Conservation (phyloP, 1,140 invertebrate genomes). For the Nomia melanderi region DNA sequence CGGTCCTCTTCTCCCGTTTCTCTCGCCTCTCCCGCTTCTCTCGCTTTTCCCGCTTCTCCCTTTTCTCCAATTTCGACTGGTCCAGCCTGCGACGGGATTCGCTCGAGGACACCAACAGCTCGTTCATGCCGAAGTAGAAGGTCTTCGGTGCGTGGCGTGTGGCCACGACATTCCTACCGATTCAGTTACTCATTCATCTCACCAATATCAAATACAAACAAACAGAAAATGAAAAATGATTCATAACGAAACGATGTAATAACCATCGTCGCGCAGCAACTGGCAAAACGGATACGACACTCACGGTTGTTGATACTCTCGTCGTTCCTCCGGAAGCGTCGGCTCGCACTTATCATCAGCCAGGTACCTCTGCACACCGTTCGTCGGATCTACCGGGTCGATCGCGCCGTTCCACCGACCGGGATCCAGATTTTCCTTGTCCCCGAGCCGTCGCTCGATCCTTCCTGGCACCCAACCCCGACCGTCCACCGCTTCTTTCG, state of each 20-base stretch:
- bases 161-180: constrained; percentile 45
- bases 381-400: not conserved
- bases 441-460: constrained; percentile 41
- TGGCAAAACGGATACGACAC: too few relatives aligned
- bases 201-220: too few relatives aligned
- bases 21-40: too few relatives aligned
- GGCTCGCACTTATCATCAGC: too few relatives aligned
- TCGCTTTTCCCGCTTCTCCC: constrained; percentile 16
- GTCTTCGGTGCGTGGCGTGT: constrained; percentile 83
- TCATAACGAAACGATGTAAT: too few relatives aligned
- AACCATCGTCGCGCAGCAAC: too few relatives aligned
- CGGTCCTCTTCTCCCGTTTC: constrained; percentile 44
- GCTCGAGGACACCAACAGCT: constrained; percentile 69
- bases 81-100: constrained; percentile 78
- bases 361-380: too few relatives aligned
- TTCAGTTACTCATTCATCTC: not conserved
- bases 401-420: constrained; percentile 51
- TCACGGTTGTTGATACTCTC: constrained; percentile 16
- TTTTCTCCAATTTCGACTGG: constrained; percentile 52
- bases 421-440: constrained; percentile 61
- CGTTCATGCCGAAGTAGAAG: constrained; percentile 90
- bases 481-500: constrained; percentile 46
- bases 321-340: not conserved
- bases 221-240: too few relatives aligned
- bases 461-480: constrained; percentile 80